Base-by-base conservation (phyloP, 2,888 invertebrate genomes). In the Hemaris fuciformis region DNA sequence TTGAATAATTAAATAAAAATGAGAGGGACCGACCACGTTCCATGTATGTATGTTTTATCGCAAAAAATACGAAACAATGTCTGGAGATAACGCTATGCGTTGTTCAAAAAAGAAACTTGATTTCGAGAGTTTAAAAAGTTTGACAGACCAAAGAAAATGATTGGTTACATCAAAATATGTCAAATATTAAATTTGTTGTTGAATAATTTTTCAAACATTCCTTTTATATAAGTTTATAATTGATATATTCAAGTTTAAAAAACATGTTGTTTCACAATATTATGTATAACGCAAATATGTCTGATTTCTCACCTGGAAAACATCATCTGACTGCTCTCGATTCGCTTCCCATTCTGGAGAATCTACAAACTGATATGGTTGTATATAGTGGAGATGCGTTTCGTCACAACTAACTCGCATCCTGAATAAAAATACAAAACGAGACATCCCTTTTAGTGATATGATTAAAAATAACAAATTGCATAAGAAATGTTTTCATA, bases 271-370 rank as follows among this genome's bases (percentile, higher is more conserved):
- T 4, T 38, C 3, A 3, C n/a, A 4, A 38, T n/a, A 18, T 8
- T 10, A 22, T n/a, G n/a, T n/a, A n/a, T 25, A 2, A 53, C 2
- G n/a, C 23, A 4, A 53, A 4, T 13, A 57, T 5, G 38, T 3
- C 10, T 18, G 10, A 23, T 27, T 15, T 38, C 10, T 15, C 84
- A 95, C 95, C 94, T 97, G 96, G 84, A 96, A 96, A 82, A 96
- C 94, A 77, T 96, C 95, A 75, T 96, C 96, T 59, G 96, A 95
- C 80, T 95, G 95, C 77, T 95, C 95, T 75, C 95, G 94, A 81
- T 95, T 95, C 60, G 96, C 96, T 75, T 97, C 97, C 96, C 97
- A 97, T 89, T 97, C 97, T 0, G 97, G 97, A n/a, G 97, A 97
- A 86, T 97, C 97, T 65, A 97, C 94, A 84, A 97, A 97, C 88